These are phyloP conservation scores for Bradypodion pumilum DNA, from an alignment of 2,797 vertebrate genomes.

Conservation along the genomic window DNA sequence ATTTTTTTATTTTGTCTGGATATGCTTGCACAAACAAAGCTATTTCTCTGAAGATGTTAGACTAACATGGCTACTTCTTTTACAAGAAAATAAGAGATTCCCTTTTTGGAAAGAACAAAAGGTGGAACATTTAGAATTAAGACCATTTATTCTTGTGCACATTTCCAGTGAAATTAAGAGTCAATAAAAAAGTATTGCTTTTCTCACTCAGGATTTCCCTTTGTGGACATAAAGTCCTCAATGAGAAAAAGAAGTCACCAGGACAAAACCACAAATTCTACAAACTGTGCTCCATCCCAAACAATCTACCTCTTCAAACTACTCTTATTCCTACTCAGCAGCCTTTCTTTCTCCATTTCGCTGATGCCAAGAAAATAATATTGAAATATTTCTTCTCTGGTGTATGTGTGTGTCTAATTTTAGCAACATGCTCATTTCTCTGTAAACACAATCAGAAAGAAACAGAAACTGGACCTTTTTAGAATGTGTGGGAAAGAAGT, in stretches of 20 bases:
- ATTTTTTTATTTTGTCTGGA: no score
- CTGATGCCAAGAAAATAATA: background rate
- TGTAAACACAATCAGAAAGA: conserved; percentile 11
- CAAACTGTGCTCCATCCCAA: background rate
- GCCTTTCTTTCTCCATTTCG: no score
- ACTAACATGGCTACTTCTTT: no score
- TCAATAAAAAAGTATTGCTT: background rate
- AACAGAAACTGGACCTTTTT: conserved; percentile 2
- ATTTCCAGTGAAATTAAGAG: background rate
- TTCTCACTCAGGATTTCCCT: background rate
- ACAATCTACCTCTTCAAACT: background rate
- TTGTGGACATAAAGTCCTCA: background rate
- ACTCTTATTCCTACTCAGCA: background rate
- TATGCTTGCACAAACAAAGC: no score
- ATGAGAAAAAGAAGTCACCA: background rate
- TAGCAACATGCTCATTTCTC: conserved; percentile 5
- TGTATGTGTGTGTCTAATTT: conserved; percentile 19
- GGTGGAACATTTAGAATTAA: no score
- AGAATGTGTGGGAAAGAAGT: background rate
- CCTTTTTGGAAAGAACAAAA: no score
- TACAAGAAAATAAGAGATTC: no score
- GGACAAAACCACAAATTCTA: background rate
- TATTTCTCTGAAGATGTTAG: no score
- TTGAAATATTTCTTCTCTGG: conserved; percentile 1
- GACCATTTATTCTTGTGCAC: background rate